Evolutionary conservation across 2,797 vertebrate genomes (phyloP).

Genomic region (Neosilurus mollespiculum): DNA sequence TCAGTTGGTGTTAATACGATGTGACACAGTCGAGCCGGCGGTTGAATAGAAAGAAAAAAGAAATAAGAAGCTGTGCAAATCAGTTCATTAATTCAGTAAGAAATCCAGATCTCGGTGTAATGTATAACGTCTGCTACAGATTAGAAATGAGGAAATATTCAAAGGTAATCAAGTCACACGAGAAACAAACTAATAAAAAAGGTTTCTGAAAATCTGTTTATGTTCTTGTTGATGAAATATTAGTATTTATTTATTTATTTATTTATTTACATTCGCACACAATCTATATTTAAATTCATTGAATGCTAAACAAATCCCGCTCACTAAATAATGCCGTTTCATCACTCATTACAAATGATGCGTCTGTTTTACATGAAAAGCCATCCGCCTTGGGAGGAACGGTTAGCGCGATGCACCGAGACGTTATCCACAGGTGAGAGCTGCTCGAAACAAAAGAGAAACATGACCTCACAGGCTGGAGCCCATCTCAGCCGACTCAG

Average conservation of each 20-base stretch:
- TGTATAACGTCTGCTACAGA: neutral
- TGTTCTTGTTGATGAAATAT: neutral
- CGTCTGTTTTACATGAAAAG: constrained; percentile 46
- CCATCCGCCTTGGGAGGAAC: constrained; percentile 61
- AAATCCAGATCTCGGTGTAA: neutral
- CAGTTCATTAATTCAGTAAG: constrained; percentile 4
- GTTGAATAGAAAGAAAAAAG: neutral
- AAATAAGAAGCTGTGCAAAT: neutral
- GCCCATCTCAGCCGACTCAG: too few species aligned
- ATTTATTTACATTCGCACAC: neutral
- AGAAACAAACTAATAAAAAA: neutral
- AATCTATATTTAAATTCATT: neutral
- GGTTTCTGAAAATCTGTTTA: neutral
- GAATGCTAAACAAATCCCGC: constrained; percentile 30
- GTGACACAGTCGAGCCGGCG: neutral
- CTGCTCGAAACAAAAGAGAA: too few species aligned
- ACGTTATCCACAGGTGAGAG: too few species aligned
- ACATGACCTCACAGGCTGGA: too few species aligned
- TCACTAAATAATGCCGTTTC: constrained; percentile 49
- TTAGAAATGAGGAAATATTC: neutral
- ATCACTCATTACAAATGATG: constrained; percentile 53
- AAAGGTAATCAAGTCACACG: neutral
- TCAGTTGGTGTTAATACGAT: constrained; percentile 9
- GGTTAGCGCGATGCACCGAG: constrained; percentile 15
- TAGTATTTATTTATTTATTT: neutral